These are phyloP conservation scores for Zaprionus lachaisei DNA, from an alignment of 1,140 invertebrate species.

Conservation along the genomic window DNA sequence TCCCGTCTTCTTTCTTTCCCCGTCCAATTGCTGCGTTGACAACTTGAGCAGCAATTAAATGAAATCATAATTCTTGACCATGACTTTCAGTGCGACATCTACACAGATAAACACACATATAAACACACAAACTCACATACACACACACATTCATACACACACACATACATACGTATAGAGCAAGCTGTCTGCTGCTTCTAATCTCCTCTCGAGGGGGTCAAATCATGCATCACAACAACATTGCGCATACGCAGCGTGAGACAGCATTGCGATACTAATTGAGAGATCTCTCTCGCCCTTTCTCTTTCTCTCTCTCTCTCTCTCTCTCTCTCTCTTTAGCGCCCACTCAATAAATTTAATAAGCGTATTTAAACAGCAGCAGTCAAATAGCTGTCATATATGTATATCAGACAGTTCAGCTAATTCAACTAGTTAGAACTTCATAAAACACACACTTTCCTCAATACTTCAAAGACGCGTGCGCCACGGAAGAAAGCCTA, in stretches of 20 bases:
- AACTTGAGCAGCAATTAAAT: neutral
- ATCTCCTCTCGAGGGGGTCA: conserved; percentile 14
- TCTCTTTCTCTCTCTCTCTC: neutral
- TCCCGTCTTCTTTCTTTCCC: neutral
- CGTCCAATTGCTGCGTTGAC: conserved; percentile 6
- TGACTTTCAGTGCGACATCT: conserved; percentile 41
- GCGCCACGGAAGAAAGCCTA: neutral
- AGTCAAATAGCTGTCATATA: neutral
- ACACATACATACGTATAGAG: conserved; percentile 17
- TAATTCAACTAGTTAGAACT: neutral
- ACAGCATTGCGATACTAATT: conserved; percentile 23
- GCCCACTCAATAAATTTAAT: conserved; percentile 27
- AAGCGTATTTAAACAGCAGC: conserved; percentile 5
- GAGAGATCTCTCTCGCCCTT: neutral
- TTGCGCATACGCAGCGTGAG: conserved; percentile 40
- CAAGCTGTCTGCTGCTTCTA: conserved; percentile 19
- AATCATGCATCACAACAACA: conserved; percentile 16
- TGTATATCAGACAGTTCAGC: neutral
- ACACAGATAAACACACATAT: neutral
- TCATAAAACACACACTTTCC: neutral
- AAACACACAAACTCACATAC: neutral
- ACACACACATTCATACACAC: neutral
- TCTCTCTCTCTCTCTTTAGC: neutral
- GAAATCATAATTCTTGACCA: conserved; percentile 44
- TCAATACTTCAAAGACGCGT: neutral